Base-by-base conservation (phyloP, 2,888 invertebrate genomes). In the Limnephilus rhombicus region DNA sequence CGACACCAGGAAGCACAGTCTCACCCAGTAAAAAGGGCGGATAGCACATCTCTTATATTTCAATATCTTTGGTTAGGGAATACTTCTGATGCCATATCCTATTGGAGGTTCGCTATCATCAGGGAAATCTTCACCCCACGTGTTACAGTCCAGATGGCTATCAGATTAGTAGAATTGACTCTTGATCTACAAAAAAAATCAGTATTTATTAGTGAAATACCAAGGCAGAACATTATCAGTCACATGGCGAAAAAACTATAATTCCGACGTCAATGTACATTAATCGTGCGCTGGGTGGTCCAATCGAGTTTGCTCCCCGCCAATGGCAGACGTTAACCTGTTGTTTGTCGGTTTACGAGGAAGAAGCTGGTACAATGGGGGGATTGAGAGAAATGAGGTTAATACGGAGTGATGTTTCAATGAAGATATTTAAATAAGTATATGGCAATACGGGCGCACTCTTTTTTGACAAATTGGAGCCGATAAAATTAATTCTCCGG, bases 391-490 rank as follows among this genome's bases (percentile, higher is more conserved):
- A 68, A 86, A 86, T 13, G 68, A 88, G 88, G 88, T 31, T 88
- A 68, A 53, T 88, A 86, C 68, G 68, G 88, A 88, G 53, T 88
- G 88, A 88, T 88, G 88, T 68, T 88, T 88, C 88, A 88, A 88
- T 89, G 89, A 81, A 80, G 15, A 9, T 81, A 89, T 89, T 89
- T 89, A 89, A 88, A 88, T 81, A 88, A 53, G 31, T 53, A 53
- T 88, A 31, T 88, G 88, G 88, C 31, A 86, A 86, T 29, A 34
- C 83, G 24, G 83, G 9, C 34, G 83, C 68, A 68, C 68, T 68
- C 49, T 68, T 68, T 68, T 68, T 68, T 68, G 68, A 68, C 68
- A 68, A 68, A 68, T 68, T 68, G 68, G 24, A 68, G n/a, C 68
- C 7, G 68, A 68, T 68, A 68, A 24, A 24, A 68, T 68, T n/a